Evolutionary conservation across 2,888 invertebrate species (phyloP), one percentile per base, ranked within the genome.

Genomic region (Gari tellinella): DNA sequence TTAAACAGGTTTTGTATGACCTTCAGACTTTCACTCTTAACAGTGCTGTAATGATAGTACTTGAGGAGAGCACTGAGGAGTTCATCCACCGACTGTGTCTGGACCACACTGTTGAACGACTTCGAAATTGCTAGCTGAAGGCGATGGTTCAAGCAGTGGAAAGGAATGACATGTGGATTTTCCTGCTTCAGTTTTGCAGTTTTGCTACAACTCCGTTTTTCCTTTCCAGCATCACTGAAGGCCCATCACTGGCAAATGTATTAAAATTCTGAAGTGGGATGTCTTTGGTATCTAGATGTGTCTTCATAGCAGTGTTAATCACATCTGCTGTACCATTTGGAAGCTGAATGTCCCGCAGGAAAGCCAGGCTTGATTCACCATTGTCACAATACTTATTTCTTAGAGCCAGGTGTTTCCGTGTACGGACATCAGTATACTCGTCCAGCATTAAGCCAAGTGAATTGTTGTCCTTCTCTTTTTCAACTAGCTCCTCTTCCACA

Each of bases 191-290:
- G 52, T n/a, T 55, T 4, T 8, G 70, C 19, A 70, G 52, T n/a
- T 55, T 4, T 8, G 70, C 64, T 14, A 70, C 62, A 26, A 68
- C 64, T 26, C 69, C 67, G 61, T 72, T 72, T 38, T 76, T 70
- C 52, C 62, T 66, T 40, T 63, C 67, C 4, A 67, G 49, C 65
- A 77, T 77, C 12, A 77, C 72, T 37, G 56, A 62, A 1, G 64
- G 63, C 38, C 78, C 73, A 52, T 70, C 73, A 64, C 73, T 66
- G 15, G 63, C 70, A 60, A 78, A 78, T 7, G 67, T 73, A 14
- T 56, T 56, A 60, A 73, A 65, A 15, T 62, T 57, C 8, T 40
- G 14, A 1, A 66, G 23, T 4, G 31, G 25, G 8, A 75, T 57
- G 1, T 14, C 40, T 38, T 31, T 43, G 10, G 17, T 17, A 8